Evolutionary conservation across 1,140 invertebrate genomes (phyloP), one percentile per base, ranked within the genome.

Genomic region (Yoshiicerus persimilis): DNA sequence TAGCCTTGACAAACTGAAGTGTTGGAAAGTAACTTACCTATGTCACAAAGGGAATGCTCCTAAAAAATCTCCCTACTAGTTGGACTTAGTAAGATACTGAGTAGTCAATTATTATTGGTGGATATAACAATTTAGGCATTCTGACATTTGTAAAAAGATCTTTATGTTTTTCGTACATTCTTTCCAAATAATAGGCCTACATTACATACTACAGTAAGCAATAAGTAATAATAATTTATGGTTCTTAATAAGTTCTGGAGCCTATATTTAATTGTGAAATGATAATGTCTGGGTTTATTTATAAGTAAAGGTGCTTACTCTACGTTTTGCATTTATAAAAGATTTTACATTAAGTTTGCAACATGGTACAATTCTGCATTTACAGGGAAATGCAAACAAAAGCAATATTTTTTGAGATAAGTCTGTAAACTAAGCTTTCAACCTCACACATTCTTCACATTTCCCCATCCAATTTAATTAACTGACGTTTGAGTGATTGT

Each of bases 391-490:
- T 56, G 47, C 47, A 16, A n/a, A 56, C 47, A n/a, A 80, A 80
- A 38, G 75, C 75, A 80, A 80, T 80, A 32, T 80, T 80, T 80
- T 32, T 25, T 16, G 32, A 80, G 75, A 80, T 80, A 80, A 80
- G 75, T 80, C 75, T 80, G 75, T 80, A 80, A 80, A 80, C 75
- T 80, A 32, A 36, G 75, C 75, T 80, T 80, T 80, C 75, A 80
- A 38, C 27, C 75, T 34, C 75, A 32, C 75, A 80, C 75, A 80
- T 80, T 80, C 75, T 80, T 80, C n/a, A 80, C 75, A 80, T 80
- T 80, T 80, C 75, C 75, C 34, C n/a, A 80, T 80, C 75, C 75
- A 80, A 36, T 80, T 80, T 80, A 80, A 80, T 80, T 80, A 80
- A n/a, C 75, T 80, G 75, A 80, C 75, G 32, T 80, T 80, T 80